These are phyloP conservation scores for Neogobius melanostomus DNA, from an alignment of 2,113 vertebrate genomes.

Conservation along the genomic window DNA sequence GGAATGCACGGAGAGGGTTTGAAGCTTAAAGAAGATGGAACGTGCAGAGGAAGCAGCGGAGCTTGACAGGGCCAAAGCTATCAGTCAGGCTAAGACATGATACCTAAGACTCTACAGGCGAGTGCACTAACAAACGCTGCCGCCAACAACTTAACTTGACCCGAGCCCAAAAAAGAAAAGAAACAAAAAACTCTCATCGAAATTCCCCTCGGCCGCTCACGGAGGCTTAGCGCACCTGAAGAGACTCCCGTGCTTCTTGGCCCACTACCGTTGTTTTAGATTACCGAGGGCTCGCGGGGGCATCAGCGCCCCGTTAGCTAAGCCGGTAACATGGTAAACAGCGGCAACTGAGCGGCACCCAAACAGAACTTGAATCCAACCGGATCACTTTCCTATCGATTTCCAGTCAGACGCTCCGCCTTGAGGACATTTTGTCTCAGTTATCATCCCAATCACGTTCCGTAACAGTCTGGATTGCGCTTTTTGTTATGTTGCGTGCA, in stretches of 20 bases:
- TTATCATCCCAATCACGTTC: conserved; percentile 33
- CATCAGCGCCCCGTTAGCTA: conserved; percentile 4
- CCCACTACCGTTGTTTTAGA: not conserved
- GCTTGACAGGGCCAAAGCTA: conserved; percentile 64
- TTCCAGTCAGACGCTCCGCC: conserved; percentile 57
- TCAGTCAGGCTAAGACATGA: conserved; percentile 54
- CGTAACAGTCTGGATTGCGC: conserved; percentile 34
- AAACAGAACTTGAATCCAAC: conserved; percentile 54
- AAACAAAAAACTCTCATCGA: conserved; percentile 22
- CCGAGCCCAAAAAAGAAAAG: not conserved
- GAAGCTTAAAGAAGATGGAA: conserved; percentile 25
- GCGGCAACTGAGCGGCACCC: conserved; percentile 47
- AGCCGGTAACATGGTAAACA: conserved; percentile 37
- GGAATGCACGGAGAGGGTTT: conserved; percentile 47
- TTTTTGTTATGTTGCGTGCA: conserved; percentile 6
- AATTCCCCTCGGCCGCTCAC: conserved; percentile 4
- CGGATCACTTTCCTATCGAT: conserved; percentile 61
- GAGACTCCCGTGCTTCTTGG: not conserved
- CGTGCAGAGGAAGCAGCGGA: conserved; percentile 45
- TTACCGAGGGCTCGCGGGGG: not conserved
- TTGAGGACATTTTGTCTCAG: conserved; percentile 54
- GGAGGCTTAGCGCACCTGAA: conserved; percentile 12
- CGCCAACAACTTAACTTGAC: conserved; percentile 33
- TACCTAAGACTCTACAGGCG: conserved; percentile 51
- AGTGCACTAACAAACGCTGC: conserved; percentile 48